Conservation (phyloP, 2,888 invertebrate genomes). For the Philopedon plagiatum region DNA sequence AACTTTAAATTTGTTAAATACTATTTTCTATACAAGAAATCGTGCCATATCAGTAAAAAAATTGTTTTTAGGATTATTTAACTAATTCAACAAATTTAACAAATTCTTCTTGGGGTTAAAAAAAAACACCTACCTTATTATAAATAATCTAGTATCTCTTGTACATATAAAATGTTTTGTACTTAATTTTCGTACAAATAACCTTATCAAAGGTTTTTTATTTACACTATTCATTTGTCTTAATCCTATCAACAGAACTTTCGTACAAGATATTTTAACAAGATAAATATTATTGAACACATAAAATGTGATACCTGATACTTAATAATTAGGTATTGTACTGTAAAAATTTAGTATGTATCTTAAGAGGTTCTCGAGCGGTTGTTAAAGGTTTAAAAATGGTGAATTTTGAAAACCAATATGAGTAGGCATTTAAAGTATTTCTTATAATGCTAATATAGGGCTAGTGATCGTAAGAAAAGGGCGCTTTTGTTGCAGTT, state of each 20-base stretch:
- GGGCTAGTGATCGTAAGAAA: constrained; percentile 68
- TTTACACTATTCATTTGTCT: not conserved
- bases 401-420: constrained; percentile 42
- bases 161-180: constrained; percentile 23
- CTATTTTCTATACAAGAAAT: too few species aligned
- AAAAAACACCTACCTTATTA: not conserved
- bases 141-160: not conserved
- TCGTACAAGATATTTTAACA: constrained; percentile 1
- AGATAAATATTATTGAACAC: constrained; percentile 29
- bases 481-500: constrained; percentile 49
- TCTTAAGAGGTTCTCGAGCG: constrained; percentile 39
- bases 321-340: constrained; percentile 60
- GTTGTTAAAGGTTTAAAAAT: constrained; percentile 42
- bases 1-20: too few species aligned
- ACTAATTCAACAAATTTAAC: not conserved
- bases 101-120: not conserved
- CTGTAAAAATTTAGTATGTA: constrained; percentile 56
- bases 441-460: constrained; percentile 66
- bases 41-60: too few species aligned
- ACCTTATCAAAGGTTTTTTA: constrained; percentile 11
- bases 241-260: not conserved
- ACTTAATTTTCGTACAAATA: constrained; percentile 20
- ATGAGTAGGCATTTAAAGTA: constrained; percentile 64
- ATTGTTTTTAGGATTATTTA: too few species aligned
- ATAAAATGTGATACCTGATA: constrained; percentile 64